Percentiles rank a stretch among this genome's conserved stretches.
Conservation (phyloP, 2,888 invertebrate species). For the Pycnomerus fuliginosus region DNA sequence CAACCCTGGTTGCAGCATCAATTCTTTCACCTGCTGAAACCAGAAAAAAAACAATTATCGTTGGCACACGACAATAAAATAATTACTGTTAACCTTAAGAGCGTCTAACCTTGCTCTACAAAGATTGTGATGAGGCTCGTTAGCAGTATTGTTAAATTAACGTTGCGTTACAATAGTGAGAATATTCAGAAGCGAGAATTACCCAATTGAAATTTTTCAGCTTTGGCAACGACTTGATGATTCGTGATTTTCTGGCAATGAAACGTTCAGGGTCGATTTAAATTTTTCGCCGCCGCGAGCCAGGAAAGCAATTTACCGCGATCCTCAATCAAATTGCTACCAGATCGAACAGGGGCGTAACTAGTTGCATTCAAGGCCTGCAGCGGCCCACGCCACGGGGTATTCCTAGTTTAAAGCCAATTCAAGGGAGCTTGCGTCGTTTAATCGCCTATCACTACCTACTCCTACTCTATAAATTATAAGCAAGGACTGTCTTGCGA, state of each 20-base stretch:
- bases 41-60: background rate
- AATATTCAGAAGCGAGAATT: conserved; percentile 15
- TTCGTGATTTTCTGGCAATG: conserved; percentile 4
- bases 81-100: conserved; percentile 31
- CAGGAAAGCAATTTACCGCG: conserved; percentile 9
- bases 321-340: background rate
- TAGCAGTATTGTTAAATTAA: conserved; percentile 32
- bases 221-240: conserved; percentile 1
- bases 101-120: conserved; percentile 36
- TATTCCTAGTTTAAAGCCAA: no score
- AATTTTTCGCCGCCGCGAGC: conserved; percentile 5
- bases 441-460: no score
- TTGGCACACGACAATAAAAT: conserved; percentile 26
- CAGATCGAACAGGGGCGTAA: conserved; percentile 6
- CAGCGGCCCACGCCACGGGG: conserved; percentile 7
- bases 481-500: no score
- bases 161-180: conserved; percentile 34
- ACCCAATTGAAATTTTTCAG: no score
- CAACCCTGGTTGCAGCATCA: conserved; percentile 2
- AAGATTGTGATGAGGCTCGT: conserved; percentile 32
- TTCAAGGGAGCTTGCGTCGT: no score
- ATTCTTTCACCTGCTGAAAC: conserved; percentile 14
- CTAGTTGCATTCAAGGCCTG: background rate
- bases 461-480: no score
- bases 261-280: conserved; percentile 8